These are phyloP conservation scores for Stictocephala bisonia DNA, from an alignment of 2,888 invertebrate species.

Conservation along the genomic window DNA sequence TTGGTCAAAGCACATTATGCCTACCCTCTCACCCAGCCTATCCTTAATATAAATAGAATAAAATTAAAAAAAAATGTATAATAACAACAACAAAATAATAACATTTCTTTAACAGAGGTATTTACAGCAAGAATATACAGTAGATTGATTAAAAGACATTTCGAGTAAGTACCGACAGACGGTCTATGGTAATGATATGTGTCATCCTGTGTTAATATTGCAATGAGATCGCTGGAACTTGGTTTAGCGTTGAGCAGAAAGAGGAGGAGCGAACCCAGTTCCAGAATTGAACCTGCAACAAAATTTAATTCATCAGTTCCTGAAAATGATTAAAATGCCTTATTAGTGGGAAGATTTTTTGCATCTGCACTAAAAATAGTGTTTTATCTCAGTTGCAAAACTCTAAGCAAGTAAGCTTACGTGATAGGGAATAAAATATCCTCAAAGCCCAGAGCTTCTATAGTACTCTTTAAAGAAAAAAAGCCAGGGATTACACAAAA, in stretches of 20 bases:
- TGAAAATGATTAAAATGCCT: background rate
- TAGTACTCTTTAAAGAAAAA: too few relatives aligned
- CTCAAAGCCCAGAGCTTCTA: too few relatives aligned
- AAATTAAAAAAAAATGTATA: slow-evolving; percentile 51
- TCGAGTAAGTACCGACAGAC: slow-evolving; percentile 40
- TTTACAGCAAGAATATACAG: slow-evolving; percentile 48
- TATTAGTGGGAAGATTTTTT: slow-evolving; percentile 37
- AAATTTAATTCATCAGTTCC: background rate
- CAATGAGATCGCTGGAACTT: slow-evolving; percentile 41
- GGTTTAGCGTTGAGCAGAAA: slow-evolving; percentile 49
- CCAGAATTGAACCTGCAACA: slow-evolving; percentile 18
- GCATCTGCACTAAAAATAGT: background rate
- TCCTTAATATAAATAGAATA: slow-evolving; percentile 44
- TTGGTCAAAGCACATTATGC: slow-evolving; percentile 42
- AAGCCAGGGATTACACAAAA: too few relatives aligned
- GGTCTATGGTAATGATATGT: slow-evolving; percentile 45
- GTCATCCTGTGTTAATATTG: slow-evolving; percentile 34
- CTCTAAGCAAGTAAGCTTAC: too few relatives aligned
- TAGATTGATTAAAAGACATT: slow-evolving; percentile 40
- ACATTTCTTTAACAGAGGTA: slow-evolving; percentile 49
- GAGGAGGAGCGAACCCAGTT: slow-evolving; percentile 48
- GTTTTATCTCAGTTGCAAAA: background rate
- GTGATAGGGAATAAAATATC: too few relatives aligned
- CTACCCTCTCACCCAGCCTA: slow-evolving; percentile 30
- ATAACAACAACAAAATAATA: slow-evolving; percentile 53